These are phyloP conservation scores for Lophura swinhoii DNA, from an alignment of 2,797 vertebrate genomes.

Conservation along the genomic window DNA sequence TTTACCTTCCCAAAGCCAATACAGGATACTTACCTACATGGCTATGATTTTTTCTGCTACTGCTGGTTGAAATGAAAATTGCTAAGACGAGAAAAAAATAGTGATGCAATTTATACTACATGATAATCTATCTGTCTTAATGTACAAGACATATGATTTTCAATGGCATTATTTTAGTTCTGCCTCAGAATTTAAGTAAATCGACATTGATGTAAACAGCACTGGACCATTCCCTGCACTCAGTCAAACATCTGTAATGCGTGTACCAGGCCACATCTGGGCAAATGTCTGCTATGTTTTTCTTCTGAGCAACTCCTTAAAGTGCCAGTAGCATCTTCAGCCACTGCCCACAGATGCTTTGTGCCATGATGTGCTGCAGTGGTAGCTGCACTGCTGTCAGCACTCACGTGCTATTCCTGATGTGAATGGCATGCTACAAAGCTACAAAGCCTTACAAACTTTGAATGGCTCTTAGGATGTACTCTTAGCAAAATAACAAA, in stretches of 20 bases:
- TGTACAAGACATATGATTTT: neutral
- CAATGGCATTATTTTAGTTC: neutral
- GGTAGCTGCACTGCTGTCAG: neutral
- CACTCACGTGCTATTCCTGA: neutral
- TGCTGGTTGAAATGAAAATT: neutral
- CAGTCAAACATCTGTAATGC: neutral
- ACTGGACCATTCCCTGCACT: neutral
- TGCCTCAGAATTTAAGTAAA: neutral
- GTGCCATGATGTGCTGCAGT: neutral
- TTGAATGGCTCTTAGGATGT: neutral
- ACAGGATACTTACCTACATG: neutral
- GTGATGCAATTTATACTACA: neutral
- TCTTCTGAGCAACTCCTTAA: neutral
- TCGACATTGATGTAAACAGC: neutral
- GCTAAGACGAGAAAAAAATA: neutral
- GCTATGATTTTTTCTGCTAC: neutral
- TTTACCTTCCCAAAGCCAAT: neutral
- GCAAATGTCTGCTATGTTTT: neutral
- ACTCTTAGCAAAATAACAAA: neutral
- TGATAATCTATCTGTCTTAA: neutral
- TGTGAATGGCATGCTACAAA: neutral
- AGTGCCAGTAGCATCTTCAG: neutral
- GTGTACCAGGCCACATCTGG: neutral
- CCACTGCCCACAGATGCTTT: neutral
- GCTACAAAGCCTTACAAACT: neutral